These are phyloP conservation scores for Dolichotis patagonum DNA, from an alignment of 2,113 vertebrate species.

Conservation along the genomic window DNA sequence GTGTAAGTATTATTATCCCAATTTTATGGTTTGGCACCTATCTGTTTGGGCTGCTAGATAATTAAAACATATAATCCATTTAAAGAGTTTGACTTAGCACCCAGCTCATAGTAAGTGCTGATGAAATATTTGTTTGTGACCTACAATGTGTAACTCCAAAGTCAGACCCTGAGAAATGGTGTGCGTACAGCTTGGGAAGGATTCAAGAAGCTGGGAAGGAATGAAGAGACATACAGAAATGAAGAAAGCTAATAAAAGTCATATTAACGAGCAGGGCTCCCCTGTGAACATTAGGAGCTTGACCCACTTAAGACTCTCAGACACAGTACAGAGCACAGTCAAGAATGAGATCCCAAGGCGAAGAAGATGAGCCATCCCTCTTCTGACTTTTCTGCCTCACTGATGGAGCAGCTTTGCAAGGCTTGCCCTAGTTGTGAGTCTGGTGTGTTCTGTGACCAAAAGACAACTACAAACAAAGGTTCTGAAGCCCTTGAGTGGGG, in stretches of 20 bases:
- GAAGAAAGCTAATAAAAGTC: neutral
- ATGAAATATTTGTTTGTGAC: neutral
- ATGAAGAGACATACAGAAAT: neutral
- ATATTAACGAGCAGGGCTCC: neutral
- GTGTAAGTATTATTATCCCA: conserved; percentile 39
- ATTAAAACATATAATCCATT: conserved; percentile 52
- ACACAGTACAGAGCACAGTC: neutral
- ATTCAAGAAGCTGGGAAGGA: neutral
- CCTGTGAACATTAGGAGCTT: neutral
- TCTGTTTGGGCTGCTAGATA: conserved; percentile 51
- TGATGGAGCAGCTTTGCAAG: neutral
- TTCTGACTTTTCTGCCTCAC: neutral
- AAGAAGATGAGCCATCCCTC: neutral
- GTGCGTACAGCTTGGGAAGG: neutral
- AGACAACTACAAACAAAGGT: neutral
- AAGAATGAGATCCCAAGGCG: neutral
- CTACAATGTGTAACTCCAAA: neutral
- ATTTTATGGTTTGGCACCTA: conserved; percentile 50
- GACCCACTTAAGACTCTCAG: neutral
- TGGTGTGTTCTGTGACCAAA: neutral
- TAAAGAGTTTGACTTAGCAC: conserved; percentile 32
- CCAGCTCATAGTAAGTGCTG: neutral
- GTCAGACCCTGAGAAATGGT: neutral
- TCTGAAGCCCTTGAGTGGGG: neutral
- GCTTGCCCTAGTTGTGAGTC: neutral